A percentile compares a stretch with the other conserved stretches of the same genome.
phyloP scores from a whole-genome alignment of 2,888 invertebrate genomes.

The Ophion ellenae region DNA sequence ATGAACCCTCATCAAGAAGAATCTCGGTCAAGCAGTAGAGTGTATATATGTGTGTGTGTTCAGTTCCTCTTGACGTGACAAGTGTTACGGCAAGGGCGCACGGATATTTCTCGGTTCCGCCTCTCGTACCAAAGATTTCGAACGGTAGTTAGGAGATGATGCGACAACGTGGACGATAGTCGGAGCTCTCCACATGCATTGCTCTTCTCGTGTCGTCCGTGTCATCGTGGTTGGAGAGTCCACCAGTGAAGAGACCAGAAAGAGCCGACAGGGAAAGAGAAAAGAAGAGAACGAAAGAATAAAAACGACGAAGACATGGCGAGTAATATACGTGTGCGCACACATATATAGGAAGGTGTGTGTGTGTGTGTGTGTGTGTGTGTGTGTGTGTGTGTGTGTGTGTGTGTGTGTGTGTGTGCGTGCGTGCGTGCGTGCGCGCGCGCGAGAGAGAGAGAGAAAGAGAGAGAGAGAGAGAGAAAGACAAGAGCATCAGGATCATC shows the following conservation, averaged over 20 bases:
- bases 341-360: constrained; percentile 18
- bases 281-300: constrained; percentile 12
- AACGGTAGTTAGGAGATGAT: constrained; percentile 71
- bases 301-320: no score
- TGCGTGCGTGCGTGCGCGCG: no score
- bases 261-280: constrained; percentile 40
- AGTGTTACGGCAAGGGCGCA: constrained; percentile 29
- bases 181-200: constrained; percentile 46
- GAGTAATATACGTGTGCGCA: background rate
- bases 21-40: constrained; percentile 8
- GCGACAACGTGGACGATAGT: constrained; percentile 66
- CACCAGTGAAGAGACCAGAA: constrained; percentile 36
- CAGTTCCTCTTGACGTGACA: constrained; percentile 43
- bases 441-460: no score
- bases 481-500: constrained; percentile 53
- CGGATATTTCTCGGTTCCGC: constrained; percentile 28
- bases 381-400: no score
- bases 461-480: no score
- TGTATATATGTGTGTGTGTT: constrained; percentile 8
- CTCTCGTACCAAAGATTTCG: constrained; percentile 61
- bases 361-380: background rate
- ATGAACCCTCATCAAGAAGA: constrained; percentile 7
- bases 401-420: no score
- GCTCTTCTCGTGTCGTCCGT: constrained; percentile 46
- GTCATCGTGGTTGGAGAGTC: constrained; percentile 49